Evolutionary conservation across 1,140 invertebrate genomes (phyloP).

Genomic region (Probaryconus sp.): DNA sequence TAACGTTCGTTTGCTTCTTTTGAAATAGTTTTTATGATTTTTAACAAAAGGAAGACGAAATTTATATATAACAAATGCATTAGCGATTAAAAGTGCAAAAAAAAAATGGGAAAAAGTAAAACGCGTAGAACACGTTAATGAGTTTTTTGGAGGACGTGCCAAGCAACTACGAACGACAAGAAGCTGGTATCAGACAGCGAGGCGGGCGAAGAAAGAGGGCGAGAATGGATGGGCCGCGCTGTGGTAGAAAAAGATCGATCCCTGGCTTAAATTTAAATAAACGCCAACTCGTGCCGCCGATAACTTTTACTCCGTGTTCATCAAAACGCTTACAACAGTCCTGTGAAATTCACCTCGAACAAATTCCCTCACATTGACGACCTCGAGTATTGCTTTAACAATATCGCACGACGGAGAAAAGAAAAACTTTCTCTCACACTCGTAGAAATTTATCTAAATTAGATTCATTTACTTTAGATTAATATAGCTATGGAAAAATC

Average conservation of each 20-base stretch:
- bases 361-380: too few species aligned
- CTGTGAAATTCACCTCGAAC: conserved; percentile 13
- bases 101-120: conserved; percentile 59
- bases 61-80: too few species aligned
- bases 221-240: conserved; percentile 58
- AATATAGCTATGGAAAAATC: too few species aligned
- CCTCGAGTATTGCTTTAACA: too few species aligned
- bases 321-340: conserved; percentile 50
- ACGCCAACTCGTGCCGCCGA: conserved; percentile 69
- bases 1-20: too few species aligned
- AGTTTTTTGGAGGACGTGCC: conserved; percentile 74
- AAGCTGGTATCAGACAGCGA: conserved; percentile 70
- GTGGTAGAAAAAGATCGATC: conserved; percentile 69
- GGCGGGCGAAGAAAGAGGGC: conserved; percentile 53
- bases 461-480: too few species aligned
- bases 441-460: too few species aligned
- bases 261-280: conserved; percentile 77
- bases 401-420: too few species aligned
- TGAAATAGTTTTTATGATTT: too few species aligned
- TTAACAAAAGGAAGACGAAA: too few species aligned
- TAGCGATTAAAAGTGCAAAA: too few species aligned
- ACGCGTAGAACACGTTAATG: conserved; percentile 75
- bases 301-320: conserved; percentile 64
- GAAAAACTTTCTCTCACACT: too few species aligned
- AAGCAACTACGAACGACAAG: conserved; percentile 70